A percentile compares a stretch with the other conserved stretches of the same genome.
Evolutionary conservation across 2,888 invertebrate genomes (phyloP).

Genomic region (Acrobasis repandana): DNA sequence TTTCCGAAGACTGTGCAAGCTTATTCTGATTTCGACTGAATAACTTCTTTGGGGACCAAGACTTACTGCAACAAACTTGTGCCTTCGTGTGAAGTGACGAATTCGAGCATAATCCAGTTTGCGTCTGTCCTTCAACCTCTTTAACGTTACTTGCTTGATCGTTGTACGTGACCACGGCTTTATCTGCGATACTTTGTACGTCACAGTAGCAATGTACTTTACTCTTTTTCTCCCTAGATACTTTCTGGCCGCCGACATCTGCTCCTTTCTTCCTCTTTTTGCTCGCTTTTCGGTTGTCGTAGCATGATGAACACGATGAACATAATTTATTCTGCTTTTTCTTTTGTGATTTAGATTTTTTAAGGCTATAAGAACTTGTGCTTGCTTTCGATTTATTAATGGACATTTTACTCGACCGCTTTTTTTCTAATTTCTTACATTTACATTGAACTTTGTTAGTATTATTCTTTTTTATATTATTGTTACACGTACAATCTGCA

Average conservation of each 20-base stretch:
- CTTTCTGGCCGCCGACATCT: not conserved
- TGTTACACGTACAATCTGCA: not conserved
- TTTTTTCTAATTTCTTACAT: conserved; percentile 8
- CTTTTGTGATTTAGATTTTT: not conserved
- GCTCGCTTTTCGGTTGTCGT: not conserved
- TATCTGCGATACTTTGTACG: conserved; percentile 1
- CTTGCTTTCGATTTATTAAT: conserved; percentile 8
- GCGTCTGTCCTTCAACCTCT: not conserved
- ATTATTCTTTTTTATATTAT: conserved; percentile 1
- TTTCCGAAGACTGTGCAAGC: conserved; percentile 26
- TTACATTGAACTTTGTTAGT: not conserved
- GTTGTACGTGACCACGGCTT: not conserved
- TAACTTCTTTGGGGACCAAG: conserved; percentile 27
- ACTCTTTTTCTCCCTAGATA: not conserved
- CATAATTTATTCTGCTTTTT: conserved; percentile 1
- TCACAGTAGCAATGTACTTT: conserved; percentile 16
- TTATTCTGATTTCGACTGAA: conserved; percentile 22
- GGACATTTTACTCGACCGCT: not conserved
- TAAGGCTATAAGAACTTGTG: not conserved
- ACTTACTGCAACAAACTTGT: not conserved
- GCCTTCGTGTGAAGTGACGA: not conserved
- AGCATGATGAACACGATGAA: not conserved
- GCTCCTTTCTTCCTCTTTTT: not conserved
- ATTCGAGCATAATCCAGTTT: not conserved
- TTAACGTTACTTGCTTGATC: conserved; percentile 6